phyloP scores from a whole-genome alignment of 2,888 invertebrate genomes.

The Phoronis australis region DNA sequence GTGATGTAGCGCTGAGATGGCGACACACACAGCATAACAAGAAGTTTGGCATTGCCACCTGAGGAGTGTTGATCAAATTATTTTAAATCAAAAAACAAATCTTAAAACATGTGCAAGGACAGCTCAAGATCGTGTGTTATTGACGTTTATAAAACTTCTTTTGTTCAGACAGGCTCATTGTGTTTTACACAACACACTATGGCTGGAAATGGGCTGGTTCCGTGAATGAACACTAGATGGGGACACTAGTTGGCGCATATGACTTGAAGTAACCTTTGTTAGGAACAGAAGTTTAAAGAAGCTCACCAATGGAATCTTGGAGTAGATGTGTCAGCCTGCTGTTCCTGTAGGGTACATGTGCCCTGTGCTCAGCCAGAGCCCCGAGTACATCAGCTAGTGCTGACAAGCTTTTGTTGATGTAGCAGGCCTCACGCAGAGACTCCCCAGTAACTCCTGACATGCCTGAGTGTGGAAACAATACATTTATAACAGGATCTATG shows the following conservation, averaged over 20 bases:
- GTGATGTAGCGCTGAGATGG: conserved; percentile 38
- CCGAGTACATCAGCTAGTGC: conserved; percentile 43
- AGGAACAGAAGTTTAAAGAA: neutral
- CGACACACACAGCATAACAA: conserved; percentile 40
- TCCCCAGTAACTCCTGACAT: conserved; percentile 44
- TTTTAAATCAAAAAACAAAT: neutral
- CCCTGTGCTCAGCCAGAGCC: conserved; percentile 38
- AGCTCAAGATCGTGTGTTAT: too few species aligned
- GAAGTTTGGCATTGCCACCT: conserved; percentile 45
- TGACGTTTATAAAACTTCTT: too few species aligned
- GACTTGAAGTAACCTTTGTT: too few species aligned
- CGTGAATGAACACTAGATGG: too few species aligned
- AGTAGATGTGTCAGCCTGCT: conserved; percentile 41
- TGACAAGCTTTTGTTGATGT: conserved; percentile 43
- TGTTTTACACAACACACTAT: too few species aligned
- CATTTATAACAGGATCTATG: too few species aligned
- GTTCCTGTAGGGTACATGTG: conserved; percentile 44
- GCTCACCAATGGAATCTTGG: conserved; percentile 42
- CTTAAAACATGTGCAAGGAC: neutral
- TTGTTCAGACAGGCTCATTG: too few species aligned
- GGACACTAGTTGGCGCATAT: too few species aligned
- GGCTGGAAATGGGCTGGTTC: too few species aligned
- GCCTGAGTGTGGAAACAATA: too few species aligned
- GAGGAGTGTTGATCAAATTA: too few species aligned
- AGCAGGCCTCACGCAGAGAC: conserved; percentile 36